Evolutionary conservation across 2,888 invertebrate species (phyloP), one percentile per base, ranked within the genome.

Genomic region (Drosophila quinaria): DNA sequence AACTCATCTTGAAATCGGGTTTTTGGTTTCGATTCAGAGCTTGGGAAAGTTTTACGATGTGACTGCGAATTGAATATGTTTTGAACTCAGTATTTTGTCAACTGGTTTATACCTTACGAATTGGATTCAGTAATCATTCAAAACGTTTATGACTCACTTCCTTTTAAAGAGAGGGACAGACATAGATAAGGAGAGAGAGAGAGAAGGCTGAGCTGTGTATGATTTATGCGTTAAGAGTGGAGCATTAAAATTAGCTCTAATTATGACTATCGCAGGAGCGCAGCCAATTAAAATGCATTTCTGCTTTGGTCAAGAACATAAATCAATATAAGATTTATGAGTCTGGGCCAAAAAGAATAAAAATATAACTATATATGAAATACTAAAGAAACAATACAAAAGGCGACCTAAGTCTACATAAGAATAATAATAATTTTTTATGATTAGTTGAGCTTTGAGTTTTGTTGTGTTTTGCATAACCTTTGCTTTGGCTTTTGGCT

Each of bases 261-360:
- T 87, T 87, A 87, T 87, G 88, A 89, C 74, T 78, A 79, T 90
- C 81, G 74, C 68, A 59, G 58, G 68, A 74, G 68, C 67, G 59
- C 66, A 70, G 78, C 75, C 90, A 90, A 89, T 90, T 87, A 90
- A 87, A 87, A 85, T 88, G 83, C 80, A 87, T 90, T 90, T 75
- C 70, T 75, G 67, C 35, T 54, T 47, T 64, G 78, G 39, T 51
- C 76, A 50, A 66, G 66, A 64, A 61, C 87, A 87, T 87, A 87
- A 87, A 87, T 87, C 87, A 87, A 87, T 87, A 74, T 70, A 88
- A 85, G 87, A 87, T 87, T 86, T 86, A 86, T 86, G 86, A 50
- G 89, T 78, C 90, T 86, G 77, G n/a, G 51, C 56, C 59, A 55
- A 74, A 74, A 47, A 60, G 58, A 58, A 58, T 47, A 58, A 58